Base-by-base conservation (phyloP, 2,797 vertebrate genomes). In the Lagocephalus sceleratus region DNA sequence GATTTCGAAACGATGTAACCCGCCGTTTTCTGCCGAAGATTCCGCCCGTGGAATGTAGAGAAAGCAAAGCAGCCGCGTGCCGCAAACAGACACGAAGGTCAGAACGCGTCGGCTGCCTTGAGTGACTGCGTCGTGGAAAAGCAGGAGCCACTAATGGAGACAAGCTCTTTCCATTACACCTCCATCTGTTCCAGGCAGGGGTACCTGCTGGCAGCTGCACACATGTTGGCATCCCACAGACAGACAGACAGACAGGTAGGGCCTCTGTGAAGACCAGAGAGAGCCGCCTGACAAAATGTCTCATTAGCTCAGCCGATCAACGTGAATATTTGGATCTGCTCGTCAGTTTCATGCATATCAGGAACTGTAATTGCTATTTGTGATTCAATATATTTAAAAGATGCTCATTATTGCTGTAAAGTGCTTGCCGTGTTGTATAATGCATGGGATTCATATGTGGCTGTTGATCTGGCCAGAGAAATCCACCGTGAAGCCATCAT, bases 131-230 rank as follows among this genome's bases (percentile, higher is more conserved):
- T 78, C 75, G 73, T 47, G 72, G 76, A 67, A 68, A 78, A 71
- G 71, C 68, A 67, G 60, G 6, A 56, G 64, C 38, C 20, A 43
- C 78, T 88, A 86, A 89, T 85, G 76, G 85, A 85, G 83, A 90
- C 83, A 83, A 78, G 79, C 84, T 84, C 84, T 83, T 85, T 86
- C 79, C 78, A 85, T 86, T 88, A 82, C 68, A 49, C 51, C 44
- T 58, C 83, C 87, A 90, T 90, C 86, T 90, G 88, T 83, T 87
- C 76, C 76, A 68, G 49, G 62, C 63, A 59, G 71, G 52, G 75
- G 61, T 51, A 52, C 46, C 63, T 47, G 60, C 79, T 85, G 79
- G 79, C 85, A 82, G 79, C 60, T 78, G 71, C 81, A 81, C 79
- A 83, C 73, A 71, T 83, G 81, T 74, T 83, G 76, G 78, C 79